Percentiles rank a stretch among this genome's conserved stretches.
Conservation (phyloP, 2,113 vertebrate species). For the Ceyx margarethae region DNA sequence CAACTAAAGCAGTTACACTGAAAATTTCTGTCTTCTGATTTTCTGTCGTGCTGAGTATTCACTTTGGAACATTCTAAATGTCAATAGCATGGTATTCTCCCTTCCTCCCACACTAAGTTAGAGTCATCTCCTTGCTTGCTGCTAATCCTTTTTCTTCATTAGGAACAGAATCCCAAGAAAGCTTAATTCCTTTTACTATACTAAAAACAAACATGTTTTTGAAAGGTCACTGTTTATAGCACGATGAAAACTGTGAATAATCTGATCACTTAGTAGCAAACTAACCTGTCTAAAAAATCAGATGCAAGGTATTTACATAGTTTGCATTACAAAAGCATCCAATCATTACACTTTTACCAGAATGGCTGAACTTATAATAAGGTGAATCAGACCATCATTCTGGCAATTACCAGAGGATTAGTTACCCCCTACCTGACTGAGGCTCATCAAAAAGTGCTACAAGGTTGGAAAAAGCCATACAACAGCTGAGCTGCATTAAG, state of each 20-base stretch:
- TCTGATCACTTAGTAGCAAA: not conserved
- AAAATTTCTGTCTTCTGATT: not conserved
- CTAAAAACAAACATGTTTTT: not conserved
- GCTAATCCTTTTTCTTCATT: not conserved
- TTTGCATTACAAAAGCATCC: not conserved
- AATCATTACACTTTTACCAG: not conserved
- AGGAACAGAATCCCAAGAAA: not conserved
- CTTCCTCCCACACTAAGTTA: not conserved
- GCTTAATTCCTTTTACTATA: not conserved
- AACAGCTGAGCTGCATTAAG: not conserved
- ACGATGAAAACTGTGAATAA: not conserved
- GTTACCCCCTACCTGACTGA: not conserved
- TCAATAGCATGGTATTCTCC: not conserved
- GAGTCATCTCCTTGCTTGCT: not conserved
- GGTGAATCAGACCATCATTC: rapidly evolving
- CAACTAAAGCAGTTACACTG: not conserved
- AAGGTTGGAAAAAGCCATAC: not conserved
- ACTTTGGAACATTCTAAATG: not conserved
- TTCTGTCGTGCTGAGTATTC: not conserved
- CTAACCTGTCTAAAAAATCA: not conserved
- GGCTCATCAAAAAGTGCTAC: not conserved
- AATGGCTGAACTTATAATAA: not conserved
- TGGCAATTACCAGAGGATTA: not conserved
- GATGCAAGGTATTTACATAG: not conserved
- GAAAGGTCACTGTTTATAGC: not conserved